Evolutionary conservation across 2,113 vertebrate genomes (phyloP), one percentile per base, ranked within the genome.

Genomic region (Sorex araneus): DNA sequence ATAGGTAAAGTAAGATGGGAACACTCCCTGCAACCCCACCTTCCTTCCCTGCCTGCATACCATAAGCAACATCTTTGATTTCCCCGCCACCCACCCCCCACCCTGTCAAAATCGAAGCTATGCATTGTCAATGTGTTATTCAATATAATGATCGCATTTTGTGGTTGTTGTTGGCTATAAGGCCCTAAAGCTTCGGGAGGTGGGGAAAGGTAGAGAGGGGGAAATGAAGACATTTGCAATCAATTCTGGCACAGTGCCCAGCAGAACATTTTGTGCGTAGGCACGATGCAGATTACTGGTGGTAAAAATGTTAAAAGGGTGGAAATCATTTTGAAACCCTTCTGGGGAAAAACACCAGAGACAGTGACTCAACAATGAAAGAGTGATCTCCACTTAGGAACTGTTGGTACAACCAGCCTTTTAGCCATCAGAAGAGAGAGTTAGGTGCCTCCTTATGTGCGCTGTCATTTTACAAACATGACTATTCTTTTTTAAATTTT

Each of bases 331-430:
- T 63, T 34, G 76, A 92, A 93, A 66, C 28, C 23, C 71, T 84
- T 92, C 57, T 40, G 80, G 89, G 57, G 83, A 93, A 91, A 91
- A 87, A 50, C 86, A 93, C 70, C 47, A 34, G 74, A 84, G 80
- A 83, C 47, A 6, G 71, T 73, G 84, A 81, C 54, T 92, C 78
- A 84, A 87, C 18, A 84, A 27, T 45, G 73, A 67, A 87, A 88
- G 90, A 92, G 78, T 86, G 63, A 77, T 75, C 79, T 80, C 30
- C 60, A 27, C 66, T 84, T 73, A 67, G 57, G 79, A 75, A 67
- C 71, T 30, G 12, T 40, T 74, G 25, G 0, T 27, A 71, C 69
- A 67, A 82, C 25, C 40, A 84, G 80, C 71, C 79, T 34, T 40
- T 66, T 47, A 74, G 78, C 70, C 45, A 71, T 21, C 23, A 67